These are phyloP conservation scores for Dusona sp. DNA, from an alignment of 2,888 invertebrate genomes.

Conservation along the genomic window DNA sequence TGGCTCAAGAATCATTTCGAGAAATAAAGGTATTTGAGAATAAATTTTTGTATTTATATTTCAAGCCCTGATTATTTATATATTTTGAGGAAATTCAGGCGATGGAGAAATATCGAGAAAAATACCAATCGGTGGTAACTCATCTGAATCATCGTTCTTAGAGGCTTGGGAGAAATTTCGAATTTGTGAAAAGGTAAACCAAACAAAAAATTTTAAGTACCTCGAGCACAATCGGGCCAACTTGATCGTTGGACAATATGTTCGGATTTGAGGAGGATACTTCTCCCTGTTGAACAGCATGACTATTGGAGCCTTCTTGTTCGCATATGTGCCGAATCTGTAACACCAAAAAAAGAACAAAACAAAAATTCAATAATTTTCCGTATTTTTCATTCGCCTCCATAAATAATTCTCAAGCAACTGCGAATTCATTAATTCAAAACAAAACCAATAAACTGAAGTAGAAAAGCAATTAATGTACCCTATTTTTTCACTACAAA, in stretches of 20 bases:
- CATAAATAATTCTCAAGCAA: no score
- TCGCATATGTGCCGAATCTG: constrained; percentile 91
- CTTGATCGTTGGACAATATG: constrained; percentile 89
- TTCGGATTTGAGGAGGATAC: constrained; percentile 96
- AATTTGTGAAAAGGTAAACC: not conserved
- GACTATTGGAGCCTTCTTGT: constrained; percentile 85
- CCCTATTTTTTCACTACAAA: no score
- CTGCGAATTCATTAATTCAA: no score
- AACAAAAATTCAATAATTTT: not conserved
- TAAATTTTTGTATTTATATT: no score
- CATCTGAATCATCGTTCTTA: not conserved
- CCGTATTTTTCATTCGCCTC: not conserved
- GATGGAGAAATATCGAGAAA: not conserved
- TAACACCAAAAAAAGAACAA: constrained; percentile 37
- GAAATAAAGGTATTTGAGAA: no score
- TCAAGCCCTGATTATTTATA: not conserved
- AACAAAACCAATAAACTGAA: no score
- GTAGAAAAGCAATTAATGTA: no score
- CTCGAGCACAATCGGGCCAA: constrained; percentile 90
- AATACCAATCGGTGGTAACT: not conserved
- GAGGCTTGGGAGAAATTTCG: not conserved
- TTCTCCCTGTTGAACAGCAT: constrained; percentile 97
- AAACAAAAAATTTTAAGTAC: constrained; percentile 81
- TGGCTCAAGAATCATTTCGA: not conserved
- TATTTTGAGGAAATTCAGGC: not conserved